Base-by-base conservation (phyloP, 2,797 vertebrate genomes). In the Setipinna tenuifilis region DNA sequence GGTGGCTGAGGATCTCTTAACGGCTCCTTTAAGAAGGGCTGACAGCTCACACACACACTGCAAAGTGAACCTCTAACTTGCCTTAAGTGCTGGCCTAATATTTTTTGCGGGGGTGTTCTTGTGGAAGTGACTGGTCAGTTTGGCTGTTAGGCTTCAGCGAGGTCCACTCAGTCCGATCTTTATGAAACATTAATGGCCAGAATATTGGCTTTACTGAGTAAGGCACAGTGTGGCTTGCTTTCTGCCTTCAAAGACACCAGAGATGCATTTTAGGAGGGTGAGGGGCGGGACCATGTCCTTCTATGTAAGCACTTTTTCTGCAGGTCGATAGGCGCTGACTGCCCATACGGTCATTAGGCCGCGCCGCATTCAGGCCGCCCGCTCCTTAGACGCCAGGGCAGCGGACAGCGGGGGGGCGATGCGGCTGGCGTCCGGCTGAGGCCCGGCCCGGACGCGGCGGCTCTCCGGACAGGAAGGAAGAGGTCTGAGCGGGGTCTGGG, bases 301-400 rank as follows among this genome's bases (percentile, higher is more conserved):
- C 83, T 82, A 83, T 82, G 87, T 90, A 87, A 90, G 89, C 90
- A 90, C 86, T 89, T 90, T 88, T 86, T 82, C 78, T 54, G 68
- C 31, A 35, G 80, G 89, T 89, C 89, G 78, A 89, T 90, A 90
- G 88, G 88, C 89, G 88, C 90, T 90, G 90, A 89, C 87, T 88
- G 87, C 87, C 87, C 88, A 89, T 89, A 80, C 84, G 54, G 71
- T 71, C 86, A 87, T 89, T 86, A 86, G 85, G 85, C 86, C 78
- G 85, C 87, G 88, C 83, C 86, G 84, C 78, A 86, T 90, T 89
- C 85, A 89, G 87, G 35, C 35, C 35, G 83, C 59, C 78, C 50
- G 50, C 12, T 54, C 17, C 10, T 41, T n/a, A 35, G 48, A 54
- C 23, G 50, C 25, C 21, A 50, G 16, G 46, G 48, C 41, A 41